These are phyloP conservation scores for Lottia gigantea DNA, from an alignment of 2,888 invertebrate species.

Conservation along the genomic window DNA sequence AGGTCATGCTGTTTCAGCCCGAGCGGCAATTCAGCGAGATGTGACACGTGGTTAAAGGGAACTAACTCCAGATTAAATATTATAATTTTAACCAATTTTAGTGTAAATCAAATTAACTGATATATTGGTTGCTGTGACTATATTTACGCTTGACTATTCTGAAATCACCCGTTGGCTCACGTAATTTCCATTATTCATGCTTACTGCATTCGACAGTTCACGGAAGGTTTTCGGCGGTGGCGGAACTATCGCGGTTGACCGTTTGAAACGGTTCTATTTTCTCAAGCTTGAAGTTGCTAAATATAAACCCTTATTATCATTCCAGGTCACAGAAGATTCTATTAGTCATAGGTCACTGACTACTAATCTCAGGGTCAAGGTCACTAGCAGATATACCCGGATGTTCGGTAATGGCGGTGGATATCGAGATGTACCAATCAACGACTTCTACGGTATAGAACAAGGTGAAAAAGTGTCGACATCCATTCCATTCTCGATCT, in stretches of 20 bases:
- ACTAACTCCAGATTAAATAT: too few relatives aligned
- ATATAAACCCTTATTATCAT: background rate
- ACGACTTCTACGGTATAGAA: conserved; percentile 11
- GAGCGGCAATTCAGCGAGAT: too few relatives aligned
- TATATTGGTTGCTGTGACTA: too few relatives aligned
- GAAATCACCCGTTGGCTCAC: too few relatives aligned
- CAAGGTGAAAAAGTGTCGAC: background rate
- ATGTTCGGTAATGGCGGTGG: conserved; percentile 16
- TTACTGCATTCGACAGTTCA: too few relatives aligned
- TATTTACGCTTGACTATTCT: too few relatives aligned
- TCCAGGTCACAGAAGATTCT: conserved; percentile 29
- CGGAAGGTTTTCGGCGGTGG: background rate
- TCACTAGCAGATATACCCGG: conserved; percentile 15
- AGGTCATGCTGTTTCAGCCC: background rate
- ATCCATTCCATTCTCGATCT: conserved; percentile 22
- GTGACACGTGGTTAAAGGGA: too few relatives aligned
- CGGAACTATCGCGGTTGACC: background rate
- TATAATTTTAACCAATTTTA: too few relatives aligned
- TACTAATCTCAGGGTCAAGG: conserved; percentile 21
- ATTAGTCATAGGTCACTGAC: conserved; percentile 20
- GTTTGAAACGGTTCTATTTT: background rate
- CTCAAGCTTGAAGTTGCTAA: background rate
- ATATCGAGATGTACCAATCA: conserved; percentile 20
- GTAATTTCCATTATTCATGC: too few relatives aligned
- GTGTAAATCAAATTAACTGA: too few relatives aligned